Evolutionary conservation across 1,140 invertebrate species (phyloP), one percentile per base, ranked within the genome.

Genomic region (Lucilia sericata): DNA sequence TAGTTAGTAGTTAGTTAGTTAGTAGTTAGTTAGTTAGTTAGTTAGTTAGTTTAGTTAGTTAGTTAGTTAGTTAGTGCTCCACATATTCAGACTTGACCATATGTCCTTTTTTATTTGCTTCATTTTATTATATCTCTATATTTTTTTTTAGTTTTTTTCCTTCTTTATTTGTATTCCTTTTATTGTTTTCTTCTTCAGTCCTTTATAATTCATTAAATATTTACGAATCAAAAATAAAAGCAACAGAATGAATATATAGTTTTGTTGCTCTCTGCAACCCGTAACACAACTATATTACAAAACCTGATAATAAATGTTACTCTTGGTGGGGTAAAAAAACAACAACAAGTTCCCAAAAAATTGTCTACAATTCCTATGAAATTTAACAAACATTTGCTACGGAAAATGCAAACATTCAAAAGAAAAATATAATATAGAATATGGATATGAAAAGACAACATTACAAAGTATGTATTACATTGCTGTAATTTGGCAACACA

Each of bases 121-220:
- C 3, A 2, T 60, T 17, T 60, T n/a, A 17, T n/a, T 60, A 14
- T 60, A 14, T 60, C 13, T 60, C 1, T 60, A 14, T 60, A n/a
- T 70, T 70, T 70, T 21, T 2, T 19, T 30, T 30, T 60, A 60
- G 14, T 14, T 5, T 55, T n/a, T 55, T 55, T 55, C 51, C 14
- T 55, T 55, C 7, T 42, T 55, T 5, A 49, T 49, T 55, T 55
- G 51, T 17, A 5, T 55, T 55, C 2, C 49, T 55, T n/a, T 55
- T 55, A 55, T 55, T 55, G 5, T 3, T 55, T 55, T 55, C 12
- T 55, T 55, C 4, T 55, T 55, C 4, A 12, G 51, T 55, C 21
- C 65, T 70, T 70, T 70, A 70, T 70, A 10, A 21, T 21, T 19
- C 65, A 70, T 70, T 70, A 70, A 70, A 70, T 70, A 70, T 70